These are phyloP conservation scores for Tholera decimalis DNA, from an alignment of 2,888 invertebrate genomes.

Conservation along the genomic window DNA sequence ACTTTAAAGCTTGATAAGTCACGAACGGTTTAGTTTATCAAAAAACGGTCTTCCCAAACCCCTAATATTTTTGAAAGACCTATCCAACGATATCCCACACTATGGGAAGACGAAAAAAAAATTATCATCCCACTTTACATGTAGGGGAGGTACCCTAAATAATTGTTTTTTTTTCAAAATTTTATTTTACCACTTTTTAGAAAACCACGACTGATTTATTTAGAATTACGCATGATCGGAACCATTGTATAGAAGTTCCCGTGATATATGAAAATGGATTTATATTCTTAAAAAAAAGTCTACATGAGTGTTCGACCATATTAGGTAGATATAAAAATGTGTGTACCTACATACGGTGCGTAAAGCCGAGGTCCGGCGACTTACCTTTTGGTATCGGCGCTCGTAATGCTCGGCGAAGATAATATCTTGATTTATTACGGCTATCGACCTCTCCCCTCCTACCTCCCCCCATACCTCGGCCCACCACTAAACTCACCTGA, in stretches of 20 bases:
- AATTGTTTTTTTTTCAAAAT: too few relatives aligned
- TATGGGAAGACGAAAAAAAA: too few relatives aligned
- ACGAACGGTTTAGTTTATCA: too few relatives aligned
- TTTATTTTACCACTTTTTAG: too few relatives aligned
- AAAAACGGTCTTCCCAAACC: too few relatives aligned
- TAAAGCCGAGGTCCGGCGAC: slow-evolving; percentile 72
- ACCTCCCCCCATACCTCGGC: slow-evolving; percentile 53
- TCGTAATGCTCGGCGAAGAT: slow-evolving; percentile 86
- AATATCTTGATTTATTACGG: slow-evolving; percentile 89
- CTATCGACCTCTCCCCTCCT: slow-evolving; percentile 78
- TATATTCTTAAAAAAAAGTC: slow-evolving; percentile 9
- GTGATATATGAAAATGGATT: neutral
- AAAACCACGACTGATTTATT: neutral
- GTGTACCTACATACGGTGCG: slow-evolving; percentile 55
- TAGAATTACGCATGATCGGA: neutral
- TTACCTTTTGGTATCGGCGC: slow-evolving; percentile 84
- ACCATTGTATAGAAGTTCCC: too few relatives aligned
- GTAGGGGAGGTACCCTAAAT: too few relatives aligned
- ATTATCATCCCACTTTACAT: too few relatives aligned
- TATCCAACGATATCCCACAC: too few relatives aligned
- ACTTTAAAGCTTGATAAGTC: too few relatives aligned
- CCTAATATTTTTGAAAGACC: too few relatives aligned
- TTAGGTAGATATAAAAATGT: slow-evolving; percentile 41
- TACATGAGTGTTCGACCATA: slow-evolving; percentile 4
- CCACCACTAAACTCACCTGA: slow-evolving; percentile 71